Evolutionary conservation across 2,797 vertebrate genomes (phyloP).

Genomic region (Buceros bicornis): DNA sequence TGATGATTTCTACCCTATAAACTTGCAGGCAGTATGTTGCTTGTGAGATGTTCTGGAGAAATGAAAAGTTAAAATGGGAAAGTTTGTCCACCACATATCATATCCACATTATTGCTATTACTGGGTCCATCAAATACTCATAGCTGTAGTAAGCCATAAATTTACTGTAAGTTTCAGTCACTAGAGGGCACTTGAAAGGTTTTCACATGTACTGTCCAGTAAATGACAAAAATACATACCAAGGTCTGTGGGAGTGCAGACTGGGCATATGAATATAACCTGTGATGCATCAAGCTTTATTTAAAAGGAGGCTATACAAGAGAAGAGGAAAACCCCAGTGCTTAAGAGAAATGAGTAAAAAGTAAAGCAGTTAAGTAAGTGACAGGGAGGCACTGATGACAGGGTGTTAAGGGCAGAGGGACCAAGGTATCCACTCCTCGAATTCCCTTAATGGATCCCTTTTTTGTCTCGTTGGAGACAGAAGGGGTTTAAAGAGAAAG

Average conservation of each 20-base stretch:
- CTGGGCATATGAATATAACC: neutral
- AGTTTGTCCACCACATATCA: neutral
- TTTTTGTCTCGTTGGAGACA: no score
- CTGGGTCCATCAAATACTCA: neutral
- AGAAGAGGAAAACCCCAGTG: neutral
- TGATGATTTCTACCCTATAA: neutral
- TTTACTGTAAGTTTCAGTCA: neutral
- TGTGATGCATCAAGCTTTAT: neutral
- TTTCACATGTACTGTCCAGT: neutral
- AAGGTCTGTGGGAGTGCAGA: neutral
- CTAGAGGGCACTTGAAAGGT: conserved; percentile 48
- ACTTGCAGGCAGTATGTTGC: neutral
- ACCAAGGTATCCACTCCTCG: no score
- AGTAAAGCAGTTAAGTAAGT: neutral
- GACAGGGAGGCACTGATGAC: neutral
- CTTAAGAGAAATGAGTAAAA: neutral
- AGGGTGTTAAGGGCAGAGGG: no score
- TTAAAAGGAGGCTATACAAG: neutral
- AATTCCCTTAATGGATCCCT: no score
- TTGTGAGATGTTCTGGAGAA: neutral
- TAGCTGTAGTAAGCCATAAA: neutral
- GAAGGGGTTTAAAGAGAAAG: no score
- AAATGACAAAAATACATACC: neutral
- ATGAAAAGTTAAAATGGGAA: neutral
- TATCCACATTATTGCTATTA: neutral